A percentile compares a stretch with the other conserved stretches of the same genome.
These are phyloP conservation scores for Eupithecia insigniata DNA, from an alignment of 2,888 invertebrate genomes.

Conservation along the genomic window DNA sequence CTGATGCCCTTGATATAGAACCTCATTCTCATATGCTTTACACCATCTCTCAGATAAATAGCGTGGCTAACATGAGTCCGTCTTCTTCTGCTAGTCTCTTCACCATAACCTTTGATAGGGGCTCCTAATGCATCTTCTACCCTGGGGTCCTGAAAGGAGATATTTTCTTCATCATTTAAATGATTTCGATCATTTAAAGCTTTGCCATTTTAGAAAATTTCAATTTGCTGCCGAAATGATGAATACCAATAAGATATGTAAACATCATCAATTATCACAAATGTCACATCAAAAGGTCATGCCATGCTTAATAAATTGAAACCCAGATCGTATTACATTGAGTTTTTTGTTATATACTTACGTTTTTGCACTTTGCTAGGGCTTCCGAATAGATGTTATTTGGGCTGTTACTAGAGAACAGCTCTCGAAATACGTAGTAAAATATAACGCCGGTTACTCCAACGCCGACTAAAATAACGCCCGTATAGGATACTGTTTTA, in stretches of 20 bases:
- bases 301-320: background rate
- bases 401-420: constrained; percentile 94
- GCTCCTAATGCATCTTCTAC: constrained; percentile 93
- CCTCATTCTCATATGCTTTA: constrained; percentile 92
- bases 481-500: constrained; percentile 93
- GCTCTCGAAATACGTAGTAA: constrained; percentile 92
- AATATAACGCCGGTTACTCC: constrained; percentile 93
- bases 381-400: constrained; percentile 93
- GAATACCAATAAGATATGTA: constrained; percentile 21
- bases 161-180: too few species aligned
- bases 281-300: constrained; percentile 33
- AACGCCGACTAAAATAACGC: constrained; percentile 91
- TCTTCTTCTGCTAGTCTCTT: constrained; percentile 92
- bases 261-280: constrained; percentile 37
- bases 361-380: constrained; percentile 88
- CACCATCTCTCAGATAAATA: constrained; percentile 89
- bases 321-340: background rate
- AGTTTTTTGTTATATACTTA: constrained; percentile 52
- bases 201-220: background rate
- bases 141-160: constrained; percentile 84
- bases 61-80: constrained; percentile 93
- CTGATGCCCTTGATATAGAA: constrained; percentile 94
- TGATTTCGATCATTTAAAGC: too few species aligned
- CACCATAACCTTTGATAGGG: constrained; percentile 95
- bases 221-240: too few species aligned